Percentiles rank a stretch among this genome's conserved stretches.
phyloP scores from a whole-genome alignment of 1,140 invertebrate genomes.

The Listronotus bonariensis region DNA sequence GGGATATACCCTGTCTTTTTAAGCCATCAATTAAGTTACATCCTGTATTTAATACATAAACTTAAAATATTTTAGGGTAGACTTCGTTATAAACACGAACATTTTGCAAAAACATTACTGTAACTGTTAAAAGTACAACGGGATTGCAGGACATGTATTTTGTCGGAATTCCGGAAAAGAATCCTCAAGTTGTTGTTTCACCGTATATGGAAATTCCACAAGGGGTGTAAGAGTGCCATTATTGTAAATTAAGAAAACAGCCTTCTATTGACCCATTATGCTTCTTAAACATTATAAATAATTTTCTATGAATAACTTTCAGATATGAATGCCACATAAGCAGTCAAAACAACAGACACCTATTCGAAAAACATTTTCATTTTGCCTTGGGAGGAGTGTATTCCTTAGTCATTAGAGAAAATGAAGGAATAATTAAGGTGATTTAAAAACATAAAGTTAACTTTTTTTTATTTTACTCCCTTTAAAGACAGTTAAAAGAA shows the following conservation, averaged over 20 bases:
- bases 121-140: conserved; percentile 40
- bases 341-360: conserved; percentile 31
- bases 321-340: conserved; percentile 48
- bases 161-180: conserved; percentile 32
- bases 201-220: conserved; percentile 52
- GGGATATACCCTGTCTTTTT: too few relatives aligned
- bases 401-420: conserved; percentile 47
- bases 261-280: not conserved
- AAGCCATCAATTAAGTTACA: too few relatives aligned
- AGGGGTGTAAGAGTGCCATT: conserved; percentile 46
- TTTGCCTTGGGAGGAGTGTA: conserved; percentile 51
- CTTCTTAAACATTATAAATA: too few relatives aligned
- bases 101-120: conserved; percentile 44
- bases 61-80: conserved; percentile 44
- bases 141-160: conserved; percentile 50
- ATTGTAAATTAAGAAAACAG: not conserved
- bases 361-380: conserved; percentile 40
- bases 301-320: conserved; percentile 13
- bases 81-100: conserved; percentile 44
- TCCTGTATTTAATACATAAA: too few relatives aligned
- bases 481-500: too few relatives aligned
- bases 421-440: conserved; percentile 44
- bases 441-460: too few relatives aligned
- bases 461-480: too few relatives aligned
- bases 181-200: conserved; percentile 41